These are phyloP conservation scores for Pherbina coryleti DNA, from an alignment of 2,888 invertebrate species.

Conservation along the genomic window DNA sequence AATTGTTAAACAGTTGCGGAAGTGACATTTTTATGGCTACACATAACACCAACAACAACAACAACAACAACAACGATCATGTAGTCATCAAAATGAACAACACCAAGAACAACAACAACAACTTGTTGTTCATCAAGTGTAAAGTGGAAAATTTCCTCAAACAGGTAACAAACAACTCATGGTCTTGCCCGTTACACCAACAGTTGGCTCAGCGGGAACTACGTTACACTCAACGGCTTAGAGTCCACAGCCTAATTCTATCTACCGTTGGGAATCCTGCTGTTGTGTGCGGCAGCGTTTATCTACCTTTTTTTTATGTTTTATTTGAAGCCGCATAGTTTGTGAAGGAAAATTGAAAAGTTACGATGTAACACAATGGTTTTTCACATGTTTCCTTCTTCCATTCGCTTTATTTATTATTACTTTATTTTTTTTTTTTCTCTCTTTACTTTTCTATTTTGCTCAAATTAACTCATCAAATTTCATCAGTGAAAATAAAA, in stretches of 20 bases:
- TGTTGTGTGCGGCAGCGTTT: conserved; percentile 12
- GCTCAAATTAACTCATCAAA: conserved; percentile 3
- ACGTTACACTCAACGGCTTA: not conserved
- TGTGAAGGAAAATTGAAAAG: not conserved
- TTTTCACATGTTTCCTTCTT: too few species aligned
- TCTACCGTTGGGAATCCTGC: conserved; percentile 2
- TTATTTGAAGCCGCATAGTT: not conserved
- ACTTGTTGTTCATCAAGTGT: conserved; percentile 1
- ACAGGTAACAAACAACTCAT: conserved; percentile 15
- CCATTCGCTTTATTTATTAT: too few species aligned
- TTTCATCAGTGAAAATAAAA: not conserved
- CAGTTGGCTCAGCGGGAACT: conserved; percentile 4
- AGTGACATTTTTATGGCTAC: conserved; percentile 23
- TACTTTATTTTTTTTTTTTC: not conserved
- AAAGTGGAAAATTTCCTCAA: not conserved
- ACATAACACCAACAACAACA: not conserved
- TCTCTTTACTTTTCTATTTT: not conserved
- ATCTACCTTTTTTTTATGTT: not conserved
- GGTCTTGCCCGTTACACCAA: not conserved
- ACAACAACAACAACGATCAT: not conserved
- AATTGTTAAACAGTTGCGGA: not conserved
- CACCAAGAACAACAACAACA: not conserved
- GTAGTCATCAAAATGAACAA: conserved; percentile 11
- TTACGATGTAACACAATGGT: not conserved
- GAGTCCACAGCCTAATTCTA: not conserved